A percentile compares a stretch with the other conserved stretches of the same genome.
Evolutionary conservation across 2,888 invertebrate species (phyloP).

Genomic region (Lepidochrysops patricia): DNA sequence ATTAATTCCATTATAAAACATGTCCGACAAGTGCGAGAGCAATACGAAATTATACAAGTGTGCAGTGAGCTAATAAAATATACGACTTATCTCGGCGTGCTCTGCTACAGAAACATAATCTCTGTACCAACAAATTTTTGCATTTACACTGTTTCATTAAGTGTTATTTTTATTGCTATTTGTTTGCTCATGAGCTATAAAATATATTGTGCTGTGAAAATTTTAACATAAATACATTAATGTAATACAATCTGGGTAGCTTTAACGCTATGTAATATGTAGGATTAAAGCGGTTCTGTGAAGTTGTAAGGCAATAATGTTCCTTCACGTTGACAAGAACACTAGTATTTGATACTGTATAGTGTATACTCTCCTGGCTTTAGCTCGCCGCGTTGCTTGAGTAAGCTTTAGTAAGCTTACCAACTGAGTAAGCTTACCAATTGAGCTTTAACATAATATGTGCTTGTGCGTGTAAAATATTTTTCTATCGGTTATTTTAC

Average conservation of each 20-base stretch:
- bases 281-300: background rate
- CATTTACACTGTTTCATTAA: conserved; percentile 43
- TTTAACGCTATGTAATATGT: conserved; percentile 21
- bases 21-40: conserved; percentile 15
- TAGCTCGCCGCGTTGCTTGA: background rate
- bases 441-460: no score
- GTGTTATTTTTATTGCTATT: conserved; percentile 39
- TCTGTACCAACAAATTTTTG: conserved; percentile 52
- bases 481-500: no score
- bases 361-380: no score
- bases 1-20: conserved; percentile 9
- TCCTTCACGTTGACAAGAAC: background rate
- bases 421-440: no score
- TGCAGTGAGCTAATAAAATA: conserved; percentile 58
- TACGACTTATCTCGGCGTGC: conserved; percentile 32
- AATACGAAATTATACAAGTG: conserved; percentile 45
- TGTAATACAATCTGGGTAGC: conserved; percentile 4
- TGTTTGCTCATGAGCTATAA: conserved; percentile 20
- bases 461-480: no score
- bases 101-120: conserved; percentile 26
- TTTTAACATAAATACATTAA: conserved; percentile 7
- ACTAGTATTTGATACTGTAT: background rate
- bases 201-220: conserved; percentile 8
- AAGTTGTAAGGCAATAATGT: background rate
- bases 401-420: background rate